Percentiles rank a stretch among this genome's conserved stretches.
Conservation (phyloP, 1,140 invertebrate genomes). For the Anagrus nilaparvatae region DNA sequence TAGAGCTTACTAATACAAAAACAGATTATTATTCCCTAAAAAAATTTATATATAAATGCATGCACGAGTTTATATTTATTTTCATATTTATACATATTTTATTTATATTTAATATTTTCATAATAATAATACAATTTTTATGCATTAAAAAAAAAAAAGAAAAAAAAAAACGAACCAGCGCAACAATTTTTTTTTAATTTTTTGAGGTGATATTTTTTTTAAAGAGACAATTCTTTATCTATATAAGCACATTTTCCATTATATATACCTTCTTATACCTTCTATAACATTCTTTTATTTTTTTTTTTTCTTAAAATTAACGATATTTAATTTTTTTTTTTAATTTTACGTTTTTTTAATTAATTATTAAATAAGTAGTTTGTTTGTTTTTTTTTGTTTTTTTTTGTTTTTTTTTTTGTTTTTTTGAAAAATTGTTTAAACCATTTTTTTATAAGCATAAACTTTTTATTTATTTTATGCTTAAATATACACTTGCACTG, state of each 20-base stretch:
- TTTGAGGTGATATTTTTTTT: conserved; percentile 12
- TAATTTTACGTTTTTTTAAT: conserved; percentile 23
- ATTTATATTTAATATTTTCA: too few species aligned
- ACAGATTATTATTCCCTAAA: too few species aligned
- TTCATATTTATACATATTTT: too few species aligned
- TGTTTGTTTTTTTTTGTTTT: too few species aligned
- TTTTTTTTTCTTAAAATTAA: conserved; percentile 16
- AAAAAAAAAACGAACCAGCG: conserved; percentile 15
- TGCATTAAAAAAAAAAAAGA: too few species aligned
- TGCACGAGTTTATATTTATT: too few species aligned
- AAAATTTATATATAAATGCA: too few species aligned
- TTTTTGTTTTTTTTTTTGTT: too few species aligned
- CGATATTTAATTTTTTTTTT: conserved; percentile 16
- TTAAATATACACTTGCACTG: conserved; percentile 15
- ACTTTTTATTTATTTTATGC: conserved; percentile 9
- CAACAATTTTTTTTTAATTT: conserved; percentile 16
- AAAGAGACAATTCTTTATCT: conserved; percentile 15
- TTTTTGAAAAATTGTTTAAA: too few species aligned
- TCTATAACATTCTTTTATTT: conserved; percentile 15
- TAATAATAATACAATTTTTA: too few species aligned
- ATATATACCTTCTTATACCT: conserved; percentile 13
- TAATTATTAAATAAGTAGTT: conserved; percentile 9
- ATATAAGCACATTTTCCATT: conserved; percentile 17
- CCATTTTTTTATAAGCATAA: conserved; percentile 11
- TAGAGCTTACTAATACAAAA: too few species aligned